These are phyloP conservation scores for Polyploca ridens DNA, from an alignment of 2,888 invertebrate species.

Conservation along the genomic window DNA sequence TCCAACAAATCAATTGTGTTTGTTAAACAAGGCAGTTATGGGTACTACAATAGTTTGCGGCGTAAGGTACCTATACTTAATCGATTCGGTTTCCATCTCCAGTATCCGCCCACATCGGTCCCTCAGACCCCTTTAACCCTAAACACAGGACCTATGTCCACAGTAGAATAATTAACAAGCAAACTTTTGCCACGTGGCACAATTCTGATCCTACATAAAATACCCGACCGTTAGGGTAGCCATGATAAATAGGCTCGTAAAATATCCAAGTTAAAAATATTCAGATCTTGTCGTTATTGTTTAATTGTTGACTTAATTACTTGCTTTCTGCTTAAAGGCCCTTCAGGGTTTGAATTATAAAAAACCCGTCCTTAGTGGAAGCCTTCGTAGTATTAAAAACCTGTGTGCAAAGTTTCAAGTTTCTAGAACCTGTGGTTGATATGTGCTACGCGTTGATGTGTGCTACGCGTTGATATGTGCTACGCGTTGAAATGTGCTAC, in stretches of 20 bases:
- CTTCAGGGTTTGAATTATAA: no score
- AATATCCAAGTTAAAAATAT: no score
- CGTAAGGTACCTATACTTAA: background rate
- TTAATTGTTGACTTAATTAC: no score
- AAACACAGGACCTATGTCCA: conserved; percentile 25
- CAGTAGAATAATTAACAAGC: conserved; percentile 27
- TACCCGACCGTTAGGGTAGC: background rate
- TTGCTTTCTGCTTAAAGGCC: no score
- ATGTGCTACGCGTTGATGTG: no score
- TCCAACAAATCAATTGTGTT: background rate
- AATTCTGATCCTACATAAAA: conserved; percentile 9
- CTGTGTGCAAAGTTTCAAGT: no score
- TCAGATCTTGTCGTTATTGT: no score
- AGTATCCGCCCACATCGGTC: conserved; percentile 12
- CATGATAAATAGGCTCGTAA: background rate
- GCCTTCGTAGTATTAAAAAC: no score
- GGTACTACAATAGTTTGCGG: background rate
- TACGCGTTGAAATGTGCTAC: no score
- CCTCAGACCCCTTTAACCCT: conserved; percentile 3
- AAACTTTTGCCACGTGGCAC: conserved; percentile 13
- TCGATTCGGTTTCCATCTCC: conserved; percentile 16
- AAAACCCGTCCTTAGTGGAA: no score
- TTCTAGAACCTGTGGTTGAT: no score
- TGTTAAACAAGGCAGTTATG: background rate
- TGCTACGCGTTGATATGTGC: no score